These are phyloP conservation scores for Cepaea nemoralis DNA, from an alignment of 1,140 invertebrate species.

Conservation along the genomic window DNA sequence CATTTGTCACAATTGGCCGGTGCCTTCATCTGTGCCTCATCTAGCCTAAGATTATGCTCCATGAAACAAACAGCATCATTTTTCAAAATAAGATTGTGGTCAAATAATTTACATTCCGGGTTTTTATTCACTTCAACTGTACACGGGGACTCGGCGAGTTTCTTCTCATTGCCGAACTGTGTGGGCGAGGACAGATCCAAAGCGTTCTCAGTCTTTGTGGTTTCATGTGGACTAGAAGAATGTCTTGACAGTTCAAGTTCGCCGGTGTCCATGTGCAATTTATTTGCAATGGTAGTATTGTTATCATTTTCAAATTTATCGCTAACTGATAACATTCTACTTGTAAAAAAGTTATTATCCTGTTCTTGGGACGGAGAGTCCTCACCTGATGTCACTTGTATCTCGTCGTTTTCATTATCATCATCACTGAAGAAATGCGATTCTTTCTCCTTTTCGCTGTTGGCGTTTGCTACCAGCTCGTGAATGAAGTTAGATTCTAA, in stretches of 20 bases:
- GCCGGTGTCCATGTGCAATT: neutral
- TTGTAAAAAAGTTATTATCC: neutral
- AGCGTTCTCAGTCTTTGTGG: neutral
- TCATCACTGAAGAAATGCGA: neutral
- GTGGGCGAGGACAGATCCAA: neutral
- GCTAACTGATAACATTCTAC: neutral
- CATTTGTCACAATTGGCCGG: neutral
- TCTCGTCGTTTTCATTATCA: conserved; percentile 27
- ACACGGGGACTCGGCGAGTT: neutral
- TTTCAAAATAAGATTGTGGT: neutral
- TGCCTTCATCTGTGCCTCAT: neutral
- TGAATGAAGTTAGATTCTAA: neutral
- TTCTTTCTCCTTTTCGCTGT: neutral
- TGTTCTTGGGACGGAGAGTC: neutral
- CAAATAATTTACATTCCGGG: neutral
- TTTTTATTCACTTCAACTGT: neutral
- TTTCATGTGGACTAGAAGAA: conserved; percentile 7
- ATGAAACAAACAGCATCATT: neutral
- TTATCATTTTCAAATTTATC: neutral
- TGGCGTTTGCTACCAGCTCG: neutral
- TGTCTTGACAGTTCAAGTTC: neutral
- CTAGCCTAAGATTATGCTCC: neutral
- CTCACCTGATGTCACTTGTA: conserved; percentile 27
- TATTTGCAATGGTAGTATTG: neutral
- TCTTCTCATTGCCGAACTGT: neutral